Conservation (phyloP, 2,888 invertebrate genomes). For the Stenchaetothrips biformis region DNA sequence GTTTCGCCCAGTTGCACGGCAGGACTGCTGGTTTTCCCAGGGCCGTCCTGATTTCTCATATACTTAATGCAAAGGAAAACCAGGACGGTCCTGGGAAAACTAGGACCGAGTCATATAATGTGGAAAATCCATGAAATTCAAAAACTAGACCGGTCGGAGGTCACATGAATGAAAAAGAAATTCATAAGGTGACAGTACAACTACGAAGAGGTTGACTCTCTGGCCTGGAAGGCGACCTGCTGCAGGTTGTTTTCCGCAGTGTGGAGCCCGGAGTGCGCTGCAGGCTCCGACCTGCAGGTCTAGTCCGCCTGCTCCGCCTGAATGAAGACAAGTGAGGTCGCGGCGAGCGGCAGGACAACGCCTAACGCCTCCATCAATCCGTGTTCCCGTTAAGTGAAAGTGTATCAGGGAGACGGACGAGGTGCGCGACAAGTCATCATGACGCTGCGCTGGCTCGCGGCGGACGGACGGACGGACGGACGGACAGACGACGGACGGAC, state of each 20-base stretch:
- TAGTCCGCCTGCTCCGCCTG: neutral
- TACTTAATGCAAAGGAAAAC: too few species aligned
- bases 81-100: too few species aligned
- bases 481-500: neutral
- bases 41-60: too few species aligned
- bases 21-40: too few species aligned
- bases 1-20: too few species aligned
- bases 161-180: too few species aligned
- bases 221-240: too few species aligned
- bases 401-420: neutral
- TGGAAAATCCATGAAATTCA: too few species aligned
- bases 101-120: too few species aligned
- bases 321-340: conserved; percentile 18
- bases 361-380: neutral
- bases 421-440: neutral
- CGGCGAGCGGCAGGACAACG: neutral
- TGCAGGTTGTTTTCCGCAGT: neutral
- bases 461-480: neutral
- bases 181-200: too few species aligned
- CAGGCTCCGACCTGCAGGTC: neutral
- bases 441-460: neutral
- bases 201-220: too few species aligned
- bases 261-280: neutral
- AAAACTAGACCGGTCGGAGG: too few species aligned
- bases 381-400: conserved; percentile 12